phyloP scores from a whole-genome alignment of 1,140 invertebrate species.

The Epicauta chinensis region DNA sequence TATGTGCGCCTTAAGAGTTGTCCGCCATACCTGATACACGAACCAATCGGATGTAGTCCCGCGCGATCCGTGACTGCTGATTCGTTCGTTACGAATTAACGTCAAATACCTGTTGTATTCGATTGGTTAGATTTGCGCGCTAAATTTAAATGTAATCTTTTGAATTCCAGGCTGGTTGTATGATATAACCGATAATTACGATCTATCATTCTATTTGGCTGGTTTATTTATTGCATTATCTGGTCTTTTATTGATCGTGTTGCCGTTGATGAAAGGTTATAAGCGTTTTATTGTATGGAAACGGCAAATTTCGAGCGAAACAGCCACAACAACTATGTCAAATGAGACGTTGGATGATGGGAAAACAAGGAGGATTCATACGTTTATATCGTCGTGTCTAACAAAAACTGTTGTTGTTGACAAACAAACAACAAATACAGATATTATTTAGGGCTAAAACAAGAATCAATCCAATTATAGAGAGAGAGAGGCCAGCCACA shows the following conservation, averaged over 20 bases:
- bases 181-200: conserved; percentile 70
- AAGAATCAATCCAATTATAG: conserved; percentile 3
- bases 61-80: too few relatives aligned
- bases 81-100: too few relatives aligned
- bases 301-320: conserved; percentile 23
- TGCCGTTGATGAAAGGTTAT: conserved; percentile 51
- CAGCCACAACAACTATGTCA: not conserved
- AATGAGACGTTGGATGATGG: conserved; percentile 16
- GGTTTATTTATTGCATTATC: conserved; percentile 81
- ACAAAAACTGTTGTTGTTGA: conserved; percentile 12
- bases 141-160: conserved; percentile 39
- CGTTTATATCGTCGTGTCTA: conserved; percentile 20
- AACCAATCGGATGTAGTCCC: too few relatives aligned
- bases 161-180: conserved; percentile 62
- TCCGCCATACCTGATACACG: too few relatives aligned
- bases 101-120: too few relatives aligned
- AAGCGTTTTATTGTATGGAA: conserved; percentile 30
- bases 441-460: conserved; percentile 7
- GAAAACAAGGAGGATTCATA: conserved; percentile 23
- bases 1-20: too few relatives aligned
- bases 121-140: too few relatives aligned
- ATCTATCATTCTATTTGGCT: conserved; percentile 80
- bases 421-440: conserved; percentile 3
- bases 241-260: conserved; percentile 66
- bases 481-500: too few relatives aligned